Evolutionary conservation across 2,888 invertebrate species (phyloP), one percentile per base, ranked within the genome.

Genomic region (Halictus quadricinctus): DNA sequence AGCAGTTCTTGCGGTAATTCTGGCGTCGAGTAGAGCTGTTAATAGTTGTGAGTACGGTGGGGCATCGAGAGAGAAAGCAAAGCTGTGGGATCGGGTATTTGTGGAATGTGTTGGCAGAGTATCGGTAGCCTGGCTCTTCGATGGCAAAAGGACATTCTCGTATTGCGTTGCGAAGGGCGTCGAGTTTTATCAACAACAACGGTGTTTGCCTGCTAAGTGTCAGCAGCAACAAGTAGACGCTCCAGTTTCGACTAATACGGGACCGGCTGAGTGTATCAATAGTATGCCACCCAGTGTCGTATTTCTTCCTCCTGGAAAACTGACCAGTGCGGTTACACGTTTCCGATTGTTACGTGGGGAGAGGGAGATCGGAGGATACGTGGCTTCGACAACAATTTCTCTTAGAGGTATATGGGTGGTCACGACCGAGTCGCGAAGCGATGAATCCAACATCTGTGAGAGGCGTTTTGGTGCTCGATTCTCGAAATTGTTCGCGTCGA

Each of bases 81-180:
- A 94, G 93, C 93, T 92, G 85, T 89, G 85, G 89, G 92, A 64
- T 70, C 86, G 77, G 84, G 54, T 76, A 86, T 88, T 90, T 90
- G 89, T 90, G 92, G 93, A 93, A 94, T 93, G 94, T 94, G 94
- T 94, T 94, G 94, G 93, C 94, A 92, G 91, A 93, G 91, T 92
- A 93, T 92, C 87, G 58, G 86, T 86, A 91, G 43, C 81, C 88
- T 89, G 90, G 91, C 91, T 89, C 88, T 87, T 88, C 84, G 83
- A 83, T 84, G 90, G 91, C 87, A 86, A 88, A 86, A 88, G 87
- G 88, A 89, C 76, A 86, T 81, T 83, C 79, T 87, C 86, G 77
- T 85, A 79, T 78, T 41, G 75, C 43, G 87, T 86, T 70, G 43
- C 83, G 64, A 69, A 74, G 82, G 79, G 50, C 83, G 82, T 81